Conservation (phyloP, 2,113 vertebrate species). For the Brachyistius frenatus region DNA sequence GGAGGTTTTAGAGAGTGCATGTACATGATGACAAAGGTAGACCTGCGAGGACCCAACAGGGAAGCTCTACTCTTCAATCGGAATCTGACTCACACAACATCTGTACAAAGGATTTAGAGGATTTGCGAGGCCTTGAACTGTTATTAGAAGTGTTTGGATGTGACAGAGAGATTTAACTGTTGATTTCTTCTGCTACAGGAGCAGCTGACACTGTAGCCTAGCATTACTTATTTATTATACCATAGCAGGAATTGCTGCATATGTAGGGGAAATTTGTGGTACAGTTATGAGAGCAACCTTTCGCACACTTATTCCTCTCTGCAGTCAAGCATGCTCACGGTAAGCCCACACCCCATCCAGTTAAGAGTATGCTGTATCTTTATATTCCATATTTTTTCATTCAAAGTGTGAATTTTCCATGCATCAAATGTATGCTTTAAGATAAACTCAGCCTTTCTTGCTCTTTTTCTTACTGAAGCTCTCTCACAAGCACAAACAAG, state of each 20-base stretch:
- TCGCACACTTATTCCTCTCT: no score
- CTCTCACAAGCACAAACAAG: slow-evolving; percentile 24
- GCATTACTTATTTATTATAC: slow-evolving; percentile 1
- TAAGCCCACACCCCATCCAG: no score
- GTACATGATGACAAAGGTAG: slow-evolving; percentile 48
- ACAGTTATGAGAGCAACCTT: no score
- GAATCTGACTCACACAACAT: slow-evolving; percentile 68
- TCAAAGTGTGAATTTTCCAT: slow-evolving; percentile 13
- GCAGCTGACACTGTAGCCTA: not conserved
- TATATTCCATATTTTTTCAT: not conserved
- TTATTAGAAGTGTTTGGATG: slow-evolving; percentile 43
- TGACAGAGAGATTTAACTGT: slow-evolving; percentile 22
- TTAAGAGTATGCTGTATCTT: no score
- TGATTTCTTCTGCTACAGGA: slow-evolving; percentile 27
- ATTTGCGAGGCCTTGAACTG: slow-evolving; percentile 48
- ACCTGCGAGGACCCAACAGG: slow-evolving; percentile 31
- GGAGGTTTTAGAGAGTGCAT: slow-evolving; percentile 36
- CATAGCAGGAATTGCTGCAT: not conserved
- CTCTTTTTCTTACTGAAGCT: not conserved
- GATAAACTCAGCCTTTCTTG: slow-evolving; percentile 1
- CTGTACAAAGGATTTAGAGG: slow-evolving; percentile 51
- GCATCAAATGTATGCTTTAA: slow-evolving; percentile 18
- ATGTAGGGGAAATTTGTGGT: not conserved
- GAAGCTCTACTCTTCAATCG: slow-evolving; percentile 50
- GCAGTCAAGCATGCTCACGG: no score